Evolutionary conservation across 2,113 vertebrate genomes (phyloP).

Genomic region (Ancistrus triradiatus): DNA sequence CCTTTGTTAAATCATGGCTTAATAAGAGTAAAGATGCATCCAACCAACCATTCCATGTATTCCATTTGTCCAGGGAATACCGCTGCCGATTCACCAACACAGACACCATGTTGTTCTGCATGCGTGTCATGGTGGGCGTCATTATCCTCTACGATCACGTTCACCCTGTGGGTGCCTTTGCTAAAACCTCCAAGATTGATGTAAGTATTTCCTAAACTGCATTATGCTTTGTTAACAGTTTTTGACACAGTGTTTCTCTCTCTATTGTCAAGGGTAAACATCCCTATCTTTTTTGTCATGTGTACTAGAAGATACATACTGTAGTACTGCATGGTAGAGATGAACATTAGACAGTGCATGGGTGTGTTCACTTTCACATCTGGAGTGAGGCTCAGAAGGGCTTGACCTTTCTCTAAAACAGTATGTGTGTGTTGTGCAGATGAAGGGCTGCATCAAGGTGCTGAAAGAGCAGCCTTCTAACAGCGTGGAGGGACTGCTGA

Average conservation of each 20-base stretch:
- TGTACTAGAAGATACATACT: no score
- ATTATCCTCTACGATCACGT: slow-evolving; percentile 94
- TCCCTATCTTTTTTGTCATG: no score
- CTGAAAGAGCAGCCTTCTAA: slow-evolving; percentile 90
- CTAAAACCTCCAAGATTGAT: slow-evolving; percentile 91
- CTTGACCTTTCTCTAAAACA: slow-evolving; percentile 58
- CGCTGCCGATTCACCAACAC: slow-evolving; percentile 90
- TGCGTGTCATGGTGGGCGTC: slow-evolving; percentile 92
- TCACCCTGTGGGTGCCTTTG: slow-evolving; percentile 88
- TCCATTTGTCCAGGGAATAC: slow-evolving; percentile 72
- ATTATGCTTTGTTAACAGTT: not conserved
- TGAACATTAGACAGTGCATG: not conserved
- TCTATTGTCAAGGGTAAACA: no score
- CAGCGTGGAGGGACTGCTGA: slow-evolving; percentile 88
- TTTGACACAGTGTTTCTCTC: not conserved
- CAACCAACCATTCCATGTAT: not conserved
- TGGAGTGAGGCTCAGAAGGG: slow-evolving; percentile 31
- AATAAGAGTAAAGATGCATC: no score
- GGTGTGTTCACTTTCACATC: slow-evolving; percentile 10
- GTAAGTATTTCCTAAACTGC: slow-evolving; percentile 64
- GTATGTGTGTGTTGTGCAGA: slow-evolving; percentile 61
- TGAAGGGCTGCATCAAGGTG: slow-evolving; percentile 95
- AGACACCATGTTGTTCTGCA: slow-evolving; percentile 91
- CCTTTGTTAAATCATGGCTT: no score
- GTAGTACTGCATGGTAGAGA: no score